phyloP scores from a whole-genome alignment of 2,888 invertebrate species.

The Phortica magna region DNA sequence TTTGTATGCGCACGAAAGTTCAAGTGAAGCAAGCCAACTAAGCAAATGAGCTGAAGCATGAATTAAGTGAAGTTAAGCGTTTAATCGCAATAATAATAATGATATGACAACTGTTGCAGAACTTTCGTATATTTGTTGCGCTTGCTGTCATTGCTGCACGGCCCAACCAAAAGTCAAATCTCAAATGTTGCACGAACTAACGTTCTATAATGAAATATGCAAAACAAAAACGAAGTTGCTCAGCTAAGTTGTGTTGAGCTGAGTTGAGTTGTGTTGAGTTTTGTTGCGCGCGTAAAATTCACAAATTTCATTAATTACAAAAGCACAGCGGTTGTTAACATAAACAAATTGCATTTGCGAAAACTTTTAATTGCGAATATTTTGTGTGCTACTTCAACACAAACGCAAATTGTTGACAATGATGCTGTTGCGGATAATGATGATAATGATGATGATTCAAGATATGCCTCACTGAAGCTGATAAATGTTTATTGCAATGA shows the following conservation, averaged over 20 bases:
- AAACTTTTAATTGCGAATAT: conserved; percentile 39
- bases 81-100: not conserved
- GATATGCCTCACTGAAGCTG: not conserved
- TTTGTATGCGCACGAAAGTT: conserved; percentile 4
- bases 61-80: not conserved
- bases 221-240: too few relatives aligned
- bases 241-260: too few relatives aligned
- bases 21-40: not conserved
- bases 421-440: not conserved
- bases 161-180: too few relatives aligned
- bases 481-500: not conserved
- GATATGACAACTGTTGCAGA: too few relatives aligned
- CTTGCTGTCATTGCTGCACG: too few relatives aligned
- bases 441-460: too few relatives aligned
- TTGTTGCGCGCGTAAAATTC: not conserved
- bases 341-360: conserved; percentile 35
- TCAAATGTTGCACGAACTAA: too few relatives aligned
- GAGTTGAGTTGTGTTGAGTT: too few relatives aligned
- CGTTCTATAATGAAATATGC: too few relatives aligned
- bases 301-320: conserved; percentile 33
- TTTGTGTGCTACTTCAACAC: not conserved
- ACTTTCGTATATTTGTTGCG: too few relatives aligned
- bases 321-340: conserved; percentile 33
- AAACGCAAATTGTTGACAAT: not conserved
- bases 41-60: not conserved